Evolutionary conservation across 2,888 invertebrate genomes (phyloP).

Genomic region (Xanthia togata): DNA sequence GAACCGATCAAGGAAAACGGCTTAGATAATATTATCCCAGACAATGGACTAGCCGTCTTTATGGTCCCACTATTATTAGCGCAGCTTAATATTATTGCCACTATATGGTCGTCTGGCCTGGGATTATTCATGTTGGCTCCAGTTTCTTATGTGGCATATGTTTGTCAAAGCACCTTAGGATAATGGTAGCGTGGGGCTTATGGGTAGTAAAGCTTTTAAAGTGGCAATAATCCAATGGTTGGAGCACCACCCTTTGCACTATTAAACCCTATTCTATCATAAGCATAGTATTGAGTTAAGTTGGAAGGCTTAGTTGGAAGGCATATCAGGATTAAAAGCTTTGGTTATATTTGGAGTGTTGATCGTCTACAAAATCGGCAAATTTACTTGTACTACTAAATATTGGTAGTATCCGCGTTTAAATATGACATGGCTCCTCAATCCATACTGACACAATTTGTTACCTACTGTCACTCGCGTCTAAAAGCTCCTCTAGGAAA

Average conservation of each 20-base stretch:
- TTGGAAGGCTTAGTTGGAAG: neutral
- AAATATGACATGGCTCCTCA: no score
- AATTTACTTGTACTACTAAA: no score
- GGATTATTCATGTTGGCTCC: constrained; percentile 17
- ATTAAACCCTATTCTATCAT: neutral
- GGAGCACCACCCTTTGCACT: neutral
- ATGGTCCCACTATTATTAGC: constrained; percentile 19
- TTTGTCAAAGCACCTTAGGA: constrained; percentile 5
- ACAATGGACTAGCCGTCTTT: constrained; percentile 35
- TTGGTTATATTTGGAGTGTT: neutral
- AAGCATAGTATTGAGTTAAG: neutral
- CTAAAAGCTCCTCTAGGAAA: neutral
- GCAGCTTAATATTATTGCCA: constrained; percentile 23
- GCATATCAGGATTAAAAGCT: neutral
- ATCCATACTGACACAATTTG: neutral
- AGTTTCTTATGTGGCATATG: constrained; percentile 8
- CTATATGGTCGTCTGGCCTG: constrained; percentile 19
- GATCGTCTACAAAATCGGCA: neutral
- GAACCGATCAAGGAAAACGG: constrained; percentile 39
- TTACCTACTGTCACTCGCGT: neutral
- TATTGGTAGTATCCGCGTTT: no score
- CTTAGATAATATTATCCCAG: constrained; percentile 29
- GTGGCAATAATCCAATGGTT: constrained; percentile 2
- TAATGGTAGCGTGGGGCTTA: constrained; percentile 25
- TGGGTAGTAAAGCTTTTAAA: constrained; percentile 14